Base-by-base conservation (phyloP, 2,113 vertebrate species). In the Calyptommatus sinebrachiatus region DNA sequence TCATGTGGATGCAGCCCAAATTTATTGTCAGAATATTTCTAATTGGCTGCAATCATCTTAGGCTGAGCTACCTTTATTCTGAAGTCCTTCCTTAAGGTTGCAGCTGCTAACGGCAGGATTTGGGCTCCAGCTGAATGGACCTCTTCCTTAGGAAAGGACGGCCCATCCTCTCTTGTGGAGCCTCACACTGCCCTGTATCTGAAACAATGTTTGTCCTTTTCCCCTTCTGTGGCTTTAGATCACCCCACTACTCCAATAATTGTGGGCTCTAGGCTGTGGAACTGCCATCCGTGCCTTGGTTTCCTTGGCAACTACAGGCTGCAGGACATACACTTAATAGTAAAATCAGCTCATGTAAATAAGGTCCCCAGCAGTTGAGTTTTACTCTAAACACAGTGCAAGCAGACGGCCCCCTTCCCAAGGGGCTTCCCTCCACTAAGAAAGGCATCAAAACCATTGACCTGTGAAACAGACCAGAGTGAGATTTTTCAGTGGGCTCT, bases 231-330 rank as follows among this genome's bases (percentile, higher is more conserved):
- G 28, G 4, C 35, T 31, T 16, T 26, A 28, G 69, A 11, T 24
- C 20, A 0, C 83, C 46, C 28, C 7, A 80, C 85, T 82, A 80
- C 84, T 80, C 2, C n/a, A 61, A 78, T 80, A 80, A 79, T 83
- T 78, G 83, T 90, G 85, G 62, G 35, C 35, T 41, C 35, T 22
- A 7, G 21, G 21, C 77, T 87, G 84, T 81, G 86, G 83, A 79
- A 84, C 85, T 89, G 86, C 88, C 89, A 88, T 81, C 86, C 90
- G 84, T 82, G 86, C 89, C 88, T 65, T 12, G 41, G 91, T 92
- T 91, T 87, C 92, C 90, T 88, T 88, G 83, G 82, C 88, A 92
- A 92, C 92, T 24, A 46, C 83, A 88, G 84, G 86, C 90, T 83
- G 78, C 48, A 0, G 78, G 84, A 88, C 82, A 81, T 81, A 60